Conservation (phyloP, 2,888 invertebrate genomes). For the Theristus sp. region DNA sequence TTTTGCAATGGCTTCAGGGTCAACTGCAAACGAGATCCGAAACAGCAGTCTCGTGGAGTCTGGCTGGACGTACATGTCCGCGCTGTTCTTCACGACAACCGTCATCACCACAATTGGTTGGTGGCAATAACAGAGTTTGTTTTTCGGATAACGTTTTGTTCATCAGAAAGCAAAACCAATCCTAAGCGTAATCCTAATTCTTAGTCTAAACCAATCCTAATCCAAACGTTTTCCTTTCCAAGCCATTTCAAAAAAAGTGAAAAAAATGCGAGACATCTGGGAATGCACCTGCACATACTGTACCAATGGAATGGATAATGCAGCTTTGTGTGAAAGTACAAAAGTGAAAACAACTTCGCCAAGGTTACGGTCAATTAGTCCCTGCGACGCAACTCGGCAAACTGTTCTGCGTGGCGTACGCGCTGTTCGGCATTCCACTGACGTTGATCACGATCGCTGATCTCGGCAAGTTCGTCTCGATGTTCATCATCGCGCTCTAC, state of each 20-base stretch:
- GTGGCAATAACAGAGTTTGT: neutral
- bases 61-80: neutral
- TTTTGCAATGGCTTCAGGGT: no score
- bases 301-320: no score
- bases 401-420: constrained; percentile 4
- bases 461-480: constrained; percentile 2
- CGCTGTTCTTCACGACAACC: neutral
- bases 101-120: neutral
- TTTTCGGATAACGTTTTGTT: neutral
- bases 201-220: no score
- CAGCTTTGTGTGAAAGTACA: no score
- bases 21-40: neutral
- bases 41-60: neutral
- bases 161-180: neutral
- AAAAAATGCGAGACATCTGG: no score
- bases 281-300: no score
- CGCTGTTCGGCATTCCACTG: constrained; percentile 6
- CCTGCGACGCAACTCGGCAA: constrained; percentile 1
- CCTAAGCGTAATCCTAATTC: no score
- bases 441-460: constrained; percentile 5
- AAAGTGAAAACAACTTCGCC: neutral
- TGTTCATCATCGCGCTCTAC: neutral
- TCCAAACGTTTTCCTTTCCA: no score
- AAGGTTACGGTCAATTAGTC: constrained; percentile 6
- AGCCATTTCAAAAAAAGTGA: no score